Percentiles rank a stretch among this genome's conserved stretches.
These are phyloP conservation scores for Diorhabda sublineata DNA, from an alignment of 1,140 invertebrate species.

Conservation along the genomic window DNA sequence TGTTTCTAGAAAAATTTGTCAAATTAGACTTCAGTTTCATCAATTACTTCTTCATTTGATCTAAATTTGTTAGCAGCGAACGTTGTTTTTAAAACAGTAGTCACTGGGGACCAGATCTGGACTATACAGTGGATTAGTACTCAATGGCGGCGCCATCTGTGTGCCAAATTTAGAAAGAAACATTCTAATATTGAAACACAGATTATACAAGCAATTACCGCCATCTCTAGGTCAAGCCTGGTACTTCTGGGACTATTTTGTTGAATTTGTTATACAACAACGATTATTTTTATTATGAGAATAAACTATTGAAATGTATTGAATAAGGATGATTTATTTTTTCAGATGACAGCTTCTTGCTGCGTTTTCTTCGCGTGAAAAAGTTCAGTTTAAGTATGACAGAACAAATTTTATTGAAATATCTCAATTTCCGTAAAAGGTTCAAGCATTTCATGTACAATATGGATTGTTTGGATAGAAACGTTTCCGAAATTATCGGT, in stretches of 20 bases:
- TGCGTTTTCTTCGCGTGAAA: conserved; percentile 71
- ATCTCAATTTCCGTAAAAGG: conserved; percentile 66
- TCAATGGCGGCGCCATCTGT: neutral
- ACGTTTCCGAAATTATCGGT: conserved; percentile 59
- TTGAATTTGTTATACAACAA: too few relatives aligned
- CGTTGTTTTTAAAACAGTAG: too few relatives aligned
- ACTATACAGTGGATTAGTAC: too few relatives aligned
- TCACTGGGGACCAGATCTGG: too few relatives aligned
- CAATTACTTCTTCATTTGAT: too few relatives aligned
- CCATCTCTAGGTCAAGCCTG: neutral
- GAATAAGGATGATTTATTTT: conserved; percentile 11
- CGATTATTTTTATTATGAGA: too few relatives aligned
- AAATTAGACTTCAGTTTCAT: too few relatives aligned
- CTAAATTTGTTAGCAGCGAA: too few relatives aligned
- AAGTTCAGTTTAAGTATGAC: conserved; percentile 78
- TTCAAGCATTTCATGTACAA: conserved; percentile 60
- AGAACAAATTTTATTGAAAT: conserved; percentile 73
- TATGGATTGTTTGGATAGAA: conserved; percentile 61
- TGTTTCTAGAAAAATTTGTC: too few relatives aligned
- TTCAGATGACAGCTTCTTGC: conserved; percentile 67
- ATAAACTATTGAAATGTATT: too few relatives aligned
- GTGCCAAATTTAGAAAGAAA: conserved; percentile 3
- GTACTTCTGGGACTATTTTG: too few relatives aligned
- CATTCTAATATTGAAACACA: neutral
- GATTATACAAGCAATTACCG: neutral